These are phyloP conservation scores for Pangasianodon gigas DNA, from an alignment of 2,113 vertebrate genomes.

Conservation along the genomic window DNA sequence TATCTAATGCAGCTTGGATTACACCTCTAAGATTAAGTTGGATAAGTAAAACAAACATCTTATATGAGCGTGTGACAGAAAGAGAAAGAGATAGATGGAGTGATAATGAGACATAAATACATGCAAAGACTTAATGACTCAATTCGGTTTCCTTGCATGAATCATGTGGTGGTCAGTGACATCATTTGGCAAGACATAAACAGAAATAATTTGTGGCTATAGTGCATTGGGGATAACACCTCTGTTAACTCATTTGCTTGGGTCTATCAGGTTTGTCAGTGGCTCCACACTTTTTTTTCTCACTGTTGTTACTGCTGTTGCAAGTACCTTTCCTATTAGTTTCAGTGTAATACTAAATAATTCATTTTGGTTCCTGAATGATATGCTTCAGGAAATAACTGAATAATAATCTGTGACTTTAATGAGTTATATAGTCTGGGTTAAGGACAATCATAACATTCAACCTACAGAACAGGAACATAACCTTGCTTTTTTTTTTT, in stretches of 20 bases:
- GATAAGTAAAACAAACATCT: not conserved
- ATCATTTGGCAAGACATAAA: not conserved
- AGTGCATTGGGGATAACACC: not conserved
- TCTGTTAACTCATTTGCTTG: not conserved
- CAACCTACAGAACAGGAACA: not conserved
- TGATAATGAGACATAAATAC: not conserved
- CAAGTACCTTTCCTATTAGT: not conserved
- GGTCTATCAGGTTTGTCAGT: not conserved
- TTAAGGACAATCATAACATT: not conserved
- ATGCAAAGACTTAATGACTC: not conserved
- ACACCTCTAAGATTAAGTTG: not conserved
- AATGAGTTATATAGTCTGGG: not conserved
- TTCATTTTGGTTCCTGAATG: not conserved
- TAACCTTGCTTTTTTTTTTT: not conserved
- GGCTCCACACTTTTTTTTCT: too few species aligned
- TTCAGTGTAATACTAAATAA: not conserved
- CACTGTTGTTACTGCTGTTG: not conserved
- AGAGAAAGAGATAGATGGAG: not conserved
- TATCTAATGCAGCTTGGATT: not conserved
- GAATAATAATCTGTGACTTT: too few species aligned
- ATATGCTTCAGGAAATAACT: not conserved
- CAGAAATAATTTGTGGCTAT: not conserved
- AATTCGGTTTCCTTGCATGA: not conserved
- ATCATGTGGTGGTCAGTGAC: not conserved
- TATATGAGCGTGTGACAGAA: not conserved